Percentiles rank a stretch among this genome's conserved stretches.
Conservation (phyloP, 2,113 vertebrate species). For the Artemisiospiza belli region DNA sequence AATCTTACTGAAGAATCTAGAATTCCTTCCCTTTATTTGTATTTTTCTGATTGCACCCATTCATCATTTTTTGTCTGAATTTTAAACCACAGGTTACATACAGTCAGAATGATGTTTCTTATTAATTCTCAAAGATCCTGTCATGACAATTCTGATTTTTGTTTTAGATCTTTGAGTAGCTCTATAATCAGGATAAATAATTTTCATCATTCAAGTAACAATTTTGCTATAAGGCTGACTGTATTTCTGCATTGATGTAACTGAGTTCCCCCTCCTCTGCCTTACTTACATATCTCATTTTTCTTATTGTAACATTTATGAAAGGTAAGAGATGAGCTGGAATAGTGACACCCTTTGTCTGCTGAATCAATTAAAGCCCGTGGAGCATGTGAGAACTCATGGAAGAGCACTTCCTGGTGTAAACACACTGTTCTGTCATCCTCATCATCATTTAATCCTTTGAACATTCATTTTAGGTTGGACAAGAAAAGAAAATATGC, state of each 20-base stretch:
- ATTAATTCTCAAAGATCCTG: background rate
- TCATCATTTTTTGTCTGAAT: background rate
- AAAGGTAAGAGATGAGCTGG: background rate
- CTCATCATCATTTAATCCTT: background rate
- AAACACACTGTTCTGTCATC: background rate
- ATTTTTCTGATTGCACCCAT: background rate
- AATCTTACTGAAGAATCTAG: background rate
- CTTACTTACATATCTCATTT: background rate
- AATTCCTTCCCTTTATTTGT: background rate
- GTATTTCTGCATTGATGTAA: background rate
- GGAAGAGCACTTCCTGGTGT: background rate
- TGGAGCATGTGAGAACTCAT: background rate
- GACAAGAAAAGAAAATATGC: background rate
- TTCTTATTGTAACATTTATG: background rate
- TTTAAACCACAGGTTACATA: background rate
- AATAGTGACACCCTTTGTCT: background rate
- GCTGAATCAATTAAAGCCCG: background rate
- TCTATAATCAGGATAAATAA: background rate
- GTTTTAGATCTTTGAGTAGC: background rate
- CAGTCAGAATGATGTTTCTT: background rate
- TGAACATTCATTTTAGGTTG: background rate
- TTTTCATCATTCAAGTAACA: background rate
- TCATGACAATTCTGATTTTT: constrained; percentile 5
- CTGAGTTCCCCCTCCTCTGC: background rate
- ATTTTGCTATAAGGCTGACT: background rate